Base-by-base conservation (phyloP, 1,140 invertebrate species). In the Dolichoris vasculosae region DNA sequence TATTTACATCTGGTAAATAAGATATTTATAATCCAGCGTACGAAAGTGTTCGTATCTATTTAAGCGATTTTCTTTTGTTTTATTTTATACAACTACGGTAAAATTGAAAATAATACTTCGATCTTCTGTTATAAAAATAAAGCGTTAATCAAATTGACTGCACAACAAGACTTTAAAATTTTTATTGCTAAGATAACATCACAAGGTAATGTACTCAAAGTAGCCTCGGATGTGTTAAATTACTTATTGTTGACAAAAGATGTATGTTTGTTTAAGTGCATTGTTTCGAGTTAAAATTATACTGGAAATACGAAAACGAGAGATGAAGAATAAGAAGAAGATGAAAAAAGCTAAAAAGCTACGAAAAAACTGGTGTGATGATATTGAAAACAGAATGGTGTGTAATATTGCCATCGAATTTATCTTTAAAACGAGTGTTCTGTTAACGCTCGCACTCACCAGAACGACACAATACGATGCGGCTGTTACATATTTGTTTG, bases 351-450 rank as follows among this genome's bases (percentile, higher is more conserved):
- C 32, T 9, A n/a, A n/a, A n/a, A n/a, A n/a, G 11, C 8, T 8
- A 13, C 35, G 23, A 79, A 32, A 40, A 40, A 64, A 64, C 17
- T 2, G 40, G 64, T 6, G 4, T 9, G 46, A 55, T 6, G 82
- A 77, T 78, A 78, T 83, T 64, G 43, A 83, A 83, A 83, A 76
- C 63, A 13, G 75, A 77, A n/a, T 40, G 32, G 23, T 4, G 17
- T 59, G 35, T 7, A 30, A n/a, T 40, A 67, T 40, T 38, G 17
- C 13, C 38, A 46, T 48, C 75, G 43, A 51, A 83, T 77, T 83
- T 77, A 67, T 83, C 40, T 83, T 51, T 48, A n/a, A 75, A 75
- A 75, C 35, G 69, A 82, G 69, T 75, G n/a, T 32, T 75, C n/a
- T 59, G 23, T 46, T 55, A 46, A 67, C 30, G 15, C 69, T 67